Base-by-base conservation (phyloP, 2,888 invertebrate species). In the Odiellus spinosus region DNA sequence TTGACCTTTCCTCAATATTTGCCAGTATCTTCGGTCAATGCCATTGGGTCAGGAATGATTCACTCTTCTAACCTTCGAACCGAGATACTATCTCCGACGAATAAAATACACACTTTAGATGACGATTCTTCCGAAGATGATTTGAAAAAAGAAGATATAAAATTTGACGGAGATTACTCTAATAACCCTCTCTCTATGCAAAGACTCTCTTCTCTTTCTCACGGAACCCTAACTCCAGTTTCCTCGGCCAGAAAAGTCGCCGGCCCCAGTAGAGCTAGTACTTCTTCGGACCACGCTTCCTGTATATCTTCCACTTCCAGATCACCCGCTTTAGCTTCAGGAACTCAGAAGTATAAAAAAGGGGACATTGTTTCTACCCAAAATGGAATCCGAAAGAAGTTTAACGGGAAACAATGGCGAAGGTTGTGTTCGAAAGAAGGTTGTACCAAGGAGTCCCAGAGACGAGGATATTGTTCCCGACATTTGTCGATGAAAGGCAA, bases 391-490 rank as follows among this genome's bases (percentile, higher is more conserved):
- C 74, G 95, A 12, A 98, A 98, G 72, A 98, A 96, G 71, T 98
- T 91, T 69, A 98, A 98, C 71, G 98, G 98, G 34, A 98, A 98
- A 70, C 98, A 98, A 67, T 98, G 96, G 98, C 76, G 96, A 53
- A 75, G 96, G 59, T 75, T 98, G 54, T 98, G 96, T 71, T 91
- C 91, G 50, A 86, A 85, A 66, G 86, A 87, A 61, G 85, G 86
- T 47, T 96, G 95, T 69, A 82, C 81, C 34, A 88, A 88, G 71
- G 96, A 98, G 74, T 95, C 95, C 61, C 96, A 98, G 70, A 74
- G 96, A 35, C 75, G 93, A 57, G 96, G 98, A 35, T 96, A 76
- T 70, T 98, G 96, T 67, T 98, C 96, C 18, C 72, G 96, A 44
- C 96, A 98, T 70, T 76, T 96, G 58, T 93, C 86, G 58, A 75